A percentile compares a stretch with the other conserved stretches of the same genome.
phyloP scores from a whole-genome alignment of 37 sponge, comb jelly and placozoan species.

The Beroe forskalii region DNA sequence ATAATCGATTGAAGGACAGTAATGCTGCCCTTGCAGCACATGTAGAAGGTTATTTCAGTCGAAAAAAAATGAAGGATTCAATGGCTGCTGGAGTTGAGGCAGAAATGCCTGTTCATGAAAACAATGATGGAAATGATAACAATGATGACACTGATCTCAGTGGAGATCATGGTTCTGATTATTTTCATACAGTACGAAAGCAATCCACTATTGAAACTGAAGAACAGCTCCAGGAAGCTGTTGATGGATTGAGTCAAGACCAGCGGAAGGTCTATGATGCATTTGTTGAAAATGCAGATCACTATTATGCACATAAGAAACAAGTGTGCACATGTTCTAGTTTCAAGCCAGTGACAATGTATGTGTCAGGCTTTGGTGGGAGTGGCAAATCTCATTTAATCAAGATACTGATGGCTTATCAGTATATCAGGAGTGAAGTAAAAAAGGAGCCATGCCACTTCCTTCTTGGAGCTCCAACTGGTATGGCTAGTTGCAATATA shows the following conservation, averaged over 20 bases:
- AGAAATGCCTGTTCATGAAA: too few relatives aligned
- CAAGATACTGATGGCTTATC: neutral
- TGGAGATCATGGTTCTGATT: neutral
- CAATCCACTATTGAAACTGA: neutral
- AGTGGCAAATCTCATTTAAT: neutral
- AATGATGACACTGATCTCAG: neutral
- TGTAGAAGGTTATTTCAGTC: too few relatives aligned
- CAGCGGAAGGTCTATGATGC: neutral
- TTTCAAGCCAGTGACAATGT: neutral
- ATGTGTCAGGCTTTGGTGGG: neutral
- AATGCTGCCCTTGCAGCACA: too few relatives aligned
- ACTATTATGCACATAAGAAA: neutral
- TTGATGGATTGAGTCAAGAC: neutral
- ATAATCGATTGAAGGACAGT: too few relatives aligned
- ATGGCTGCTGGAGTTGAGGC: too few relatives aligned
- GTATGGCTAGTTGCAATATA: neutral
- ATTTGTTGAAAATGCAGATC: neutral
- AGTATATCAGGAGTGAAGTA: neutral
- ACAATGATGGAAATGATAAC: too few relatives aligned
- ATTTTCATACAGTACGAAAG: neutral
- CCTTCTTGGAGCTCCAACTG: constrained; percentile 1
- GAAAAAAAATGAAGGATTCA: too few relatives aligned
- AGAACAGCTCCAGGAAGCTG: neutral
- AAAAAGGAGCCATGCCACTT: neutral
- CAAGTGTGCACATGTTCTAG: neutral